A percentile compares a stretch with the other conserved stretches of the same genome.
Evolutionary conservation across 1,140 invertebrate genomes (phyloP).

Genomic region (Cyphomyrmex costatus): DNA sequence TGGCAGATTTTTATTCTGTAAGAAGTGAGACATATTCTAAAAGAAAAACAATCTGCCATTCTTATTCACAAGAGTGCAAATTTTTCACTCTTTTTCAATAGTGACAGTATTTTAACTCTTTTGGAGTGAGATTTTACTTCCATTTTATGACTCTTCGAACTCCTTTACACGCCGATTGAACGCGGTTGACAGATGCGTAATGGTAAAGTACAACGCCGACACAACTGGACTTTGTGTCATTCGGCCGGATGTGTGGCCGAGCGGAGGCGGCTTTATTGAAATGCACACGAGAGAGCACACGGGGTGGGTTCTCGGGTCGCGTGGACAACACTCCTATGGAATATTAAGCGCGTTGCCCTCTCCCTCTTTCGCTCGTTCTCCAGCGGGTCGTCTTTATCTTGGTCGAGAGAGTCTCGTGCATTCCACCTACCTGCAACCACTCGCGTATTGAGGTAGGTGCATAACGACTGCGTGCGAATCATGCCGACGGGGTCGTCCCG

Average conservation of each 20-base stretch:
- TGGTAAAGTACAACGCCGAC: constrained; percentile 9
- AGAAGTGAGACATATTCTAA: no score
- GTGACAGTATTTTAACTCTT: no score
- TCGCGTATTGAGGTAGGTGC: constrained; percentile 76
- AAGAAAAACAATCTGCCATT: no score
- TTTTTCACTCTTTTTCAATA: no score
- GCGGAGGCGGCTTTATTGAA: constrained; percentile 77
- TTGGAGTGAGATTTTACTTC: no score
- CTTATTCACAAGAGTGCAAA: no score
- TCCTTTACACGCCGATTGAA: constrained; percentile 11
- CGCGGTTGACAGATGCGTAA: constrained; percentile 45
- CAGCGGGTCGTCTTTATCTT: constrained; percentile 45
- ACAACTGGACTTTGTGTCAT: constrained; percentile 38
- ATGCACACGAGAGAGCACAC: constrained; percentile 71
- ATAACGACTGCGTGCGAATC: constrained; percentile 41
- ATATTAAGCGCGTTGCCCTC: constrained; percentile 78
- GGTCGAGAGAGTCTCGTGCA: constrained; percentile 45
- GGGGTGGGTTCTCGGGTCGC: constrained; percentile 80
- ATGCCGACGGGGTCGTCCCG: constrained; percentile 9
- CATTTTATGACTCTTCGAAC: not conserved
- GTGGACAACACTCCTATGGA: constrained; percentile 81
- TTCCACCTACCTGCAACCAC: constrained; percentile 70
- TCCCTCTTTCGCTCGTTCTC: constrained; percentile 6
- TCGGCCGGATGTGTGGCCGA: constrained; percentile 32
- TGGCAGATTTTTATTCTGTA: no score